A percentile compares a stretch with the other conserved stretches of the same genome.
Conservation (phyloP, 2,113 vertebrate species). For the Oophaga pumilio region DNA sequence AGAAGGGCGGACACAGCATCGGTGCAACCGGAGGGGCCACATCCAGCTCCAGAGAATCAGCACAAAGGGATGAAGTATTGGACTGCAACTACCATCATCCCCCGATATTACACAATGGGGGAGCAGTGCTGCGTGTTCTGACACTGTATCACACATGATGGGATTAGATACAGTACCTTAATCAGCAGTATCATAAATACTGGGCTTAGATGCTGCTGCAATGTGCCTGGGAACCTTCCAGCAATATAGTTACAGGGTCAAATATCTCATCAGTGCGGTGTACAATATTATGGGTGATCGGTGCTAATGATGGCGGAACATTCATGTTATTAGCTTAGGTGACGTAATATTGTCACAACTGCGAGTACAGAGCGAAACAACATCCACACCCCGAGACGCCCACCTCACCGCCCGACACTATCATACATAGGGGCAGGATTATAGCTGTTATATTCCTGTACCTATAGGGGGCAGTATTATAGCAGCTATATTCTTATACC, state of each 20-base stretch:
- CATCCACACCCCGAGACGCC: not conserved
- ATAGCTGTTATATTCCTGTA: no score
- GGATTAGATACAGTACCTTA: not conserved
- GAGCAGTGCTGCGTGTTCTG: not conserved
- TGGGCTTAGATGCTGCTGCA: not conserved
- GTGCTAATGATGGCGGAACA: not conserved
- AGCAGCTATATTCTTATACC: no score
- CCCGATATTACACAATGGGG: not conserved
- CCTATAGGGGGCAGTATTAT: no score
- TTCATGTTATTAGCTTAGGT: not conserved
- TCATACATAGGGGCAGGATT: no score
- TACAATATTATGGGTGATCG: not conserved
- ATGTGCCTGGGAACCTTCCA: not conserved
- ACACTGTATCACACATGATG: not conserved
- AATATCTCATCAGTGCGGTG: not conserved
- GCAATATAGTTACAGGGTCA: not conserved
- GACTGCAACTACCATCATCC: no score
- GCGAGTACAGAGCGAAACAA: not conserved
- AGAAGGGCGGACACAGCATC: no score
- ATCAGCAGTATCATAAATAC: not conserved
- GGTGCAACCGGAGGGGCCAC: no score
- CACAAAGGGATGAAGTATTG: no score
- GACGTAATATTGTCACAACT: not conserved
- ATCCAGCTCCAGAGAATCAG: no score
- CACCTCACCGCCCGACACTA: no score